Percentiles rank a stretch among this genome's conserved stretches.
Conservation (phyloP, 2,113 vertebrate genomes). For the Spea bombifrons region DNA sequence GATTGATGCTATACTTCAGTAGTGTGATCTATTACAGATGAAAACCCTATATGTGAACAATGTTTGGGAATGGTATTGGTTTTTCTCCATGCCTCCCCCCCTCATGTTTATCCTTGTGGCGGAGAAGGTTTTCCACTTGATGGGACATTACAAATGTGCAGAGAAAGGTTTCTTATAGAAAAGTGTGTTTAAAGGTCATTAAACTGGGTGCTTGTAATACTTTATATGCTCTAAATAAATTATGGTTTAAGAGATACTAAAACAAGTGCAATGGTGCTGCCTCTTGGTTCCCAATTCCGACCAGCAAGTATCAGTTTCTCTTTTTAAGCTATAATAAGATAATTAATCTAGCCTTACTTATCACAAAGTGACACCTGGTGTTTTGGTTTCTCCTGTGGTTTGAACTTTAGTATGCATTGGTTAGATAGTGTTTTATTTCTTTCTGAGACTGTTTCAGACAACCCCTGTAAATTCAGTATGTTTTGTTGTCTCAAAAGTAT, state of each 20-base stretch:
- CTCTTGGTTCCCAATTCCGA: not conserved
- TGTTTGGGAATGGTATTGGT: no score
- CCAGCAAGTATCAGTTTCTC: conserved; percentile 17
- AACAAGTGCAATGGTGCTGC: not conserved
- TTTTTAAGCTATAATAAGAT: conserved; percentile 13
- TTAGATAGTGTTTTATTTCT: conserved; percentile 15
- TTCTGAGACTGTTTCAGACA: conserved; percentile 22
- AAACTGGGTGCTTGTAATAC: no score
- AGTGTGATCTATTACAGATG: no score
- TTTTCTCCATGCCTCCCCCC: no score
- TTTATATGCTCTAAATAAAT: not conserved
- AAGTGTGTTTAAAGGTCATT: no score
- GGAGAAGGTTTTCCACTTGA: no score
- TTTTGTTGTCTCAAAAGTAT: conserved; percentile 22
- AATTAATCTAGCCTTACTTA: conserved; percentile 1
- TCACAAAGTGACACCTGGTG: not conserved
- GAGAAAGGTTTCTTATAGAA: no score
- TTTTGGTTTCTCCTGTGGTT: conserved; percentile 29
- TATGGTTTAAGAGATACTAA: not conserved
- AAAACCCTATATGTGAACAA: no score
- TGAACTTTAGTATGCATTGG: not conserved
- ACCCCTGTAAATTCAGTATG: conserved; percentile 29
- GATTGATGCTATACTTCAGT: no score
- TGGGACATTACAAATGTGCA: no score
- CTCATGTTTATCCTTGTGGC: no score